Percentiles rank a stretch among this genome's conserved stretches.
Conservation (phyloP, 1,140 invertebrate genomes). For the Rhopalosiphum maidis region DNA sequence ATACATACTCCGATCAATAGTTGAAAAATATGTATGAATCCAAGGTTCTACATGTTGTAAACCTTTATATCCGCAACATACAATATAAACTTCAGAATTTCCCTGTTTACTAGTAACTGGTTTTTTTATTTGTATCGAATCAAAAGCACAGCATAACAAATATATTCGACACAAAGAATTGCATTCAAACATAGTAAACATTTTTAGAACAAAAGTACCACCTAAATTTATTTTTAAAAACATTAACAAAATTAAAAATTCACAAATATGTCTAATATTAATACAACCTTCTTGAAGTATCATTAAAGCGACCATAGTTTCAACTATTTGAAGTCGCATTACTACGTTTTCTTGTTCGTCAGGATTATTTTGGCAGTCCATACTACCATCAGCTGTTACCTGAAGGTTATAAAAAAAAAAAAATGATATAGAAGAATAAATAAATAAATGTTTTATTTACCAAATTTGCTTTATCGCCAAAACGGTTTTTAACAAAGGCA, state of each 20-base stretch:
- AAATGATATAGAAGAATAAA: conserved; percentile 59
- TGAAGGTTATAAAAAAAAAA: conserved; percentile 64
- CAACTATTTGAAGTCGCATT: conserved; percentile 80
- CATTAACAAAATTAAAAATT: not conserved
- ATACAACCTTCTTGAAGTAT: conserved; percentile 68
- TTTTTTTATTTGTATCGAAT: conserved; percentile 79
- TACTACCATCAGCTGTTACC: conserved; percentile 92
- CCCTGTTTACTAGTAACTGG: conserved; percentile 90
- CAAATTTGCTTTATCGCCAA: conserved; percentile 46
- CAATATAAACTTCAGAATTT: conserved; percentile 93
- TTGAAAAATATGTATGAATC: conserved; percentile 40
- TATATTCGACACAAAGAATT: conserved; percentile 81
- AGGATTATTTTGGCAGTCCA: conserved; percentile 83
- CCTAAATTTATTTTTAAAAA: conserved; percentile 60
- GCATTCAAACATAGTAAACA: conserved; percentile 91
- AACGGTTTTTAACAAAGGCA: conserved; percentile 25
- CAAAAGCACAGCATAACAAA: conserved; percentile 78
- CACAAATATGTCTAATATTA: not conserved
- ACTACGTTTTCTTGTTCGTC: conserved; percentile 85
- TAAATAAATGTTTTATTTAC: conserved; percentile 8
- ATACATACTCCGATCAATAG: conserved; percentile 38
- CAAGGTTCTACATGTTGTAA: conserved; percentile 34
- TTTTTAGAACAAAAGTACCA: conserved; percentile 85
- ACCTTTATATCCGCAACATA: conserved; percentile 73
- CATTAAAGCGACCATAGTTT: conserved; percentile 77